Percentiles rank a stretch among this genome's conserved stretches.
Conservation (phyloP, 2,888 invertebrate genomes). For the Tenthredo amoena region DNA sequence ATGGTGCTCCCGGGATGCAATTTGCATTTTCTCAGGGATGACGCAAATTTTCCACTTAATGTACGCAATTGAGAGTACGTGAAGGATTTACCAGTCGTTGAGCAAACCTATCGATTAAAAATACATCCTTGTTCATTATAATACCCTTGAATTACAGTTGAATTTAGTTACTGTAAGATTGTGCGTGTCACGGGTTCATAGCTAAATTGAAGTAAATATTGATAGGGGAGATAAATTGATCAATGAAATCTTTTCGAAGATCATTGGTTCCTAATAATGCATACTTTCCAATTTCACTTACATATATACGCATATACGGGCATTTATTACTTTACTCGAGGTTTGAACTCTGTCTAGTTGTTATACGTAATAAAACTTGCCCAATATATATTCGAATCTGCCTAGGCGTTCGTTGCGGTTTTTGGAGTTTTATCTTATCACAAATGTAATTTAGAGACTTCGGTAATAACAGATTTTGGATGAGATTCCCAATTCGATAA, state of each 20-base stretch:
- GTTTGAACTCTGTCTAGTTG: background rate
- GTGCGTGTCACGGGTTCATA: background rate
- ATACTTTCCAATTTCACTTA: background rate
- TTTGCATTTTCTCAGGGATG: slow-evolving; percentile 68
- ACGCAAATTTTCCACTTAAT: slow-evolving; percentile 66
- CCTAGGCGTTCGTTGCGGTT: background rate
- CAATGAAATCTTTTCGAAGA: background rate
- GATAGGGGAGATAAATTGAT: background rate
- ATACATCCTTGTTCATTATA: background rate
- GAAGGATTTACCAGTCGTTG: slow-evolving; percentile 67
- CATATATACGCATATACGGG: background rate
- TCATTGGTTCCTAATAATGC: background rate
- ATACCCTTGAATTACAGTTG: background rate
- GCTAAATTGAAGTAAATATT: background rate
- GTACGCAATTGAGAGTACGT: slow-evolving; percentile 68
- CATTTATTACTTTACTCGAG: background rate
- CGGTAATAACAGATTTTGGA: background rate
- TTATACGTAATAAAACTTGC: background rate
- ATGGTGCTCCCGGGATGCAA: slow-evolving; percentile 70
- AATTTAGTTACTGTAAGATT: background rate
- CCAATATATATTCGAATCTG: background rate
- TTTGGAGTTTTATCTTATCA: background rate
- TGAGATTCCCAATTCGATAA: background rate
- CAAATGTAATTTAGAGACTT: background rate
- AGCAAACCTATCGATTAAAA: slow-evolving; percentile 63